Percentiles rank a stretch among this genome's conserved stretches.
phyloP scores from a whole-genome alignment of 1,140 invertebrate species.

The Euura saliciscinereae region DNA sequence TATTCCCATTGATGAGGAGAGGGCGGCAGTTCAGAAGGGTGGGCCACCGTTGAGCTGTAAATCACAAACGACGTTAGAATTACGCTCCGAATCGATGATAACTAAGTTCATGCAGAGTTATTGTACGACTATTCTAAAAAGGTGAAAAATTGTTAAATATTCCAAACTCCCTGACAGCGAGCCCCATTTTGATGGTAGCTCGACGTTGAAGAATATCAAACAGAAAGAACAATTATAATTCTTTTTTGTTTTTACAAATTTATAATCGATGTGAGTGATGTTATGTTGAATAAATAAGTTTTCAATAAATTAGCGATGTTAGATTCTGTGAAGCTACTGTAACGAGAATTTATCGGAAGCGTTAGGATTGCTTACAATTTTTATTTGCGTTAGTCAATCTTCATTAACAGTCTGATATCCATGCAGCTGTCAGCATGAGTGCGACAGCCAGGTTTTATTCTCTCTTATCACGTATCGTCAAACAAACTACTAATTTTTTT shows the following conservation, averaged over 20 bases:
- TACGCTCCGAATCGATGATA: slow-evolving; percentile 15
- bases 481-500: neutral
- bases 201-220: neutral
- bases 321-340: neutral
- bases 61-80: slow-evolving; percentile 26
- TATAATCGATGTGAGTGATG: neutral
- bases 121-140: neutral
- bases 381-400: neutral
- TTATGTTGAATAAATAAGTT: too few species aligned
- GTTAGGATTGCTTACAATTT: neutral
- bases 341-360: neutral
- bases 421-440: slow-evolving; percentile 48
- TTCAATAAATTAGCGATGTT: neutral
- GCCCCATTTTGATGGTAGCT: neutral
- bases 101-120: neutral
- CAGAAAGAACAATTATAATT: neutral
- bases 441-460: slow-evolving; percentile 37
- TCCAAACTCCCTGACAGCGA: neutral
- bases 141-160: neutral
- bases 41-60: slow-evolving; percentile 95
- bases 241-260: neutral
- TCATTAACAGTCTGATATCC: slow-evolving; percentile 41
- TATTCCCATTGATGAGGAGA: slow-evolving; percentile 97
- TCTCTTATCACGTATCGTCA: neutral
- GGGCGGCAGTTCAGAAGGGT: slow-evolving; percentile 95